Evolutionary conservation across 1,140 invertebrate genomes (phyloP).

Genomic region (Bombus sylvicola): DNA sequence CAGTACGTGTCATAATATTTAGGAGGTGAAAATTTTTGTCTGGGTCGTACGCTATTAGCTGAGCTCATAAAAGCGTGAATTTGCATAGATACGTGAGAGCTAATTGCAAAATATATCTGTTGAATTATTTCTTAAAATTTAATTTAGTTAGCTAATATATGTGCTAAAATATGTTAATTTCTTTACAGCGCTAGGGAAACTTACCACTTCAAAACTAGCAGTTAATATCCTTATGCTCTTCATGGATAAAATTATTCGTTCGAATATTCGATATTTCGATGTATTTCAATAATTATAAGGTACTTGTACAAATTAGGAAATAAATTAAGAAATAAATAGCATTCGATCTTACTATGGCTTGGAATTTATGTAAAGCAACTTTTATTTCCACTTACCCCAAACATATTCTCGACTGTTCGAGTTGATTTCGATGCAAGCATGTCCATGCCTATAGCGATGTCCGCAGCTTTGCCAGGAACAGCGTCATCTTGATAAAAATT

Average conservation of each 20-base stretch:
- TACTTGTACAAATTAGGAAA: neutral
- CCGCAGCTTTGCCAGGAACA: conserved; percentile 98
- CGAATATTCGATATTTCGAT: too few relatives aligned
- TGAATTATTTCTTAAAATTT: neutral
- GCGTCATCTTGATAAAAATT: conserved; percentile 99
- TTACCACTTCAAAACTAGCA: conserved; percentile 31
- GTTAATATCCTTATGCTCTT: conserved; percentile 23
- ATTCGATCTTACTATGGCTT: neutral
- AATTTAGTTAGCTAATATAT: neutral
- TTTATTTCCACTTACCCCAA: conserved; percentile 85
- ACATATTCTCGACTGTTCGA: conserved; percentile 97
- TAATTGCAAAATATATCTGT: too few relatives aligned
- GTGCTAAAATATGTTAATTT: neutral
- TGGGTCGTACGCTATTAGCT: rapidly evolving
- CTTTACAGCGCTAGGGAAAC: conserved; percentile 24
- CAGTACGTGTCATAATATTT: too few relatives aligned
- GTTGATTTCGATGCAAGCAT: conserved; percentile 97
- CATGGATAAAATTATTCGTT: neutral
- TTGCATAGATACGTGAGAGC: too few relatives aligned
- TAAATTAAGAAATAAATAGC: neutral
- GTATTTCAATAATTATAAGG: neutral
- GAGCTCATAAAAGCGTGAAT: too few relatives aligned
- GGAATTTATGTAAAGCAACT: neutral
- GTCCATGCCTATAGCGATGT: conserved; percentile 98
- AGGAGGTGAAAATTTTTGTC: neutral